Base-by-base conservation (phyloP, 2,888 invertebrate genomes). In the Ctenicera cuprea region DNA sequence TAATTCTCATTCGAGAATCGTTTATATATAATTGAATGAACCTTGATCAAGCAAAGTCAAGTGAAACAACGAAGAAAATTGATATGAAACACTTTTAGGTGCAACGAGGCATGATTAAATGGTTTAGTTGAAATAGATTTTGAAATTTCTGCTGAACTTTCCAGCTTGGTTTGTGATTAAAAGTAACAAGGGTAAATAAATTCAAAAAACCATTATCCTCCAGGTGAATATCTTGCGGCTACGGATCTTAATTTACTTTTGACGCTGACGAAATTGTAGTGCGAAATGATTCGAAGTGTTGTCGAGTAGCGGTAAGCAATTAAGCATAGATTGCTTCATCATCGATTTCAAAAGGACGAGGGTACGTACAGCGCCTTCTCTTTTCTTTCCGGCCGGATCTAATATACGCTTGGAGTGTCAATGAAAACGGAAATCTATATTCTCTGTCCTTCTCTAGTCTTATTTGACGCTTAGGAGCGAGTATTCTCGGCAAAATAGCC, bases 341-440 rank as follows among this genome's bases (percentile, higher is more conserved):
- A 79, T 80, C 77, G 79, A 80, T 80, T 80, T 78, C 77, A 79
- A 80, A 79, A 75, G 78, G 77, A 73, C 66, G 69, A 71, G 62
- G 66, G 70, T 63, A 69, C 30, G 66, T 52, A 33, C n/a, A n/a
- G n/a, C 66, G 59, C 48, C 48, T 68, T 71, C 71, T 72, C 65
- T 54, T 78, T 79, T 79, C 79, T 78, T 81, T 81, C 77, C 76
- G 74, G 69, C 77, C 79, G 79, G 79, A 79, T 79, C 79, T 80
- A 81, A 81, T 80, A 81, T 79, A 78, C 80, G 77, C 78, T 78
- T 74, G 73, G 74, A 78, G 80, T 80, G 80, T 80, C 81, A 80
- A 78, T 80, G 80, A 78, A 81, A 81, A 75, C 80, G 75, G 75
- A 75, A 75, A 76, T 76, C 76, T 73, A 73, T 70, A 73, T 76